Percentiles rank a stretch among this genome's conserved stretches.
Evolutionary conservation across 2,797 vertebrate species (phyloP).

Genomic region (Echeneis naucrates): DNA sequence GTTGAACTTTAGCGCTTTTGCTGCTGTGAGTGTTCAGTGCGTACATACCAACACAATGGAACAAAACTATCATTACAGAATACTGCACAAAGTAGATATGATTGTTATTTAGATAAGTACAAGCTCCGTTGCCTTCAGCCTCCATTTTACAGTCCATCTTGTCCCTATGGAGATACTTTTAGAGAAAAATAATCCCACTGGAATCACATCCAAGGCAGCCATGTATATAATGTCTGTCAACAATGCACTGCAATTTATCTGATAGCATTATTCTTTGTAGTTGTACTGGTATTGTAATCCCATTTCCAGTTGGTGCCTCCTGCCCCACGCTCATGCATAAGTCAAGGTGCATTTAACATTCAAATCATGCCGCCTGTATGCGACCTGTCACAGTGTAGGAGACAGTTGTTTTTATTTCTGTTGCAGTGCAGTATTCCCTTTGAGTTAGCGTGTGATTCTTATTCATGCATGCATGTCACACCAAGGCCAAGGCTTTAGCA

Average conservation of each 20-base stretch:
- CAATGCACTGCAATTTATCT: constrained; percentile 68
- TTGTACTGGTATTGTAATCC: constrained; percentile 68
- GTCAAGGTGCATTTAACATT: constrained; percentile 80
- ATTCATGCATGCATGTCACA: constrained; percentile 75
- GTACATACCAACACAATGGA: constrained; percentile 1
- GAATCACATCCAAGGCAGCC: constrained; percentile 55
- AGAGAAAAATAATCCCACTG: constrained; percentile 63
- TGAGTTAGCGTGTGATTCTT: constrained; percentile 68
- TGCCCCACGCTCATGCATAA: constrained; percentile 73
- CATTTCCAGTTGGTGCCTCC: constrained; percentile 73
- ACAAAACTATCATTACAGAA: constrained; percentile 24
- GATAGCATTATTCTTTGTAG: constrained; percentile 66
- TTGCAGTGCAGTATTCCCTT: constrained; percentile 59
- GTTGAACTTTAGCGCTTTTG: constrained; percentile 5
- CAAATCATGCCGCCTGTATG: constrained; percentile 66
- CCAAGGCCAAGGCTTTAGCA: constrained; percentile 68
- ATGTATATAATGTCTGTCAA: constrained; percentile 66
- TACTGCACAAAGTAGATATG: constrained; percentile 16
- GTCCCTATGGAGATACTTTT: constrained; percentile 56
- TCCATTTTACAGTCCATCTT: constrained; percentile 63
- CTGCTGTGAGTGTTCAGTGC: not conserved
- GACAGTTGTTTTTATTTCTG: constrained; percentile 78
- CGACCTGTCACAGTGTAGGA: constrained; percentile 59
- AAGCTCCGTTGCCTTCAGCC: constrained; percentile 44
- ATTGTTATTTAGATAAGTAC: constrained; percentile 64